Percentiles rank a stretch among this genome's conserved stretches.
phyloP scores from a whole-genome alignment of 1,140 invertebrate species.

The Samia ricini region DNA sequence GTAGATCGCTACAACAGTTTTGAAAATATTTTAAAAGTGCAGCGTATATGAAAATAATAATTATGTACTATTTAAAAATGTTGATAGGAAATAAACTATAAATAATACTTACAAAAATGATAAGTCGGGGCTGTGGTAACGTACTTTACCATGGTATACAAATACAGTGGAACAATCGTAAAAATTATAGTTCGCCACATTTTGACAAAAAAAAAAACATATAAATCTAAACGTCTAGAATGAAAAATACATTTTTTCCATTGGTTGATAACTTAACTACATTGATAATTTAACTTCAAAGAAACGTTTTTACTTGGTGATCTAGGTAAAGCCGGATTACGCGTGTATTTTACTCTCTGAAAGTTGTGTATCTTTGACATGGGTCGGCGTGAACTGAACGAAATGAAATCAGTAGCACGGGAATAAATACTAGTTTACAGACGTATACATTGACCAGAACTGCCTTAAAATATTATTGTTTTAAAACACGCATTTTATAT shows the following conservation, averaged over 20 bases:
- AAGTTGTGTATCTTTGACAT: constrained; percentile 15
- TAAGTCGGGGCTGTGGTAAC: constrained; percentile 30
- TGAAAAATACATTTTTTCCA: neutral
- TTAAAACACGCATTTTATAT: too few relatives aligned
- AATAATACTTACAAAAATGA: constrained; percentile 21
- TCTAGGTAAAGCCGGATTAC: neutral
- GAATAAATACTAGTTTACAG: constrained; percentile 42
- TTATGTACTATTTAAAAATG: too few relatives aligned
- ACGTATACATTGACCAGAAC: constrained; percentile 4
- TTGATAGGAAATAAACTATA: neutral
- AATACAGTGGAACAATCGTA: constrained; percentile 12
- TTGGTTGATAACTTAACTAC: neutral
- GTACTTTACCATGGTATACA: constrained; percentile 17
- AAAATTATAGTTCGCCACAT: constrained; percentile 25
- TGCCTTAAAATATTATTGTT: neutral
- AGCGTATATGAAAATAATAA: too few relatives aligned
- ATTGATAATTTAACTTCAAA: neutral
- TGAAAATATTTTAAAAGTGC: too few relatives aligned
- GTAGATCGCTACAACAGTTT: too few relatives aligned
- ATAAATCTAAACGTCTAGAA: neutral
- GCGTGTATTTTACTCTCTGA: constrained; percentile 9
- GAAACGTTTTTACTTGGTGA: neutral
- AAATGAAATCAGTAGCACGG: constrained; percentile 29
- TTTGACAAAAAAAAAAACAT: constrained; percentile 1
- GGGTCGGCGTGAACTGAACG: constrained; percentile 39